Percentiles rank a stretch among this genome's conserved stretches.
Conservation (phyloP, 2,113 vertebrate species). For the Danio rerio region GRCz12tu NC_133195.1:20949001-20949500, state of each 20-base stretch:
- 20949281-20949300: slow-evolving; percentile 7
- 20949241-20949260: slow-evolving; percentile 29
- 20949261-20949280: slow-evolving; percentile 32
- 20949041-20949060: not conserved
- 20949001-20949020: slow-evolving; percentile 2
- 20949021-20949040: not conserved
- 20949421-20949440: no score
- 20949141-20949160: not conserved
- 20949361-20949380: not conserved
- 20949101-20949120: not conserved
- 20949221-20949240: slow-evolving; percentile 13
- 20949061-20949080: not conserved
- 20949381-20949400: no score
- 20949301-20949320: slow-evolving; percentile 32
- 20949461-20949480: no score
- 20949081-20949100: slow-evolving; percentile 22
- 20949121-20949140: not conserved
- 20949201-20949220: not conserved
- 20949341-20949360: not conserved
- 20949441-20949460: no score
- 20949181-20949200: not conserved
- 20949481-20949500: no score
- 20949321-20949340: slow-evolving; percentile 43
- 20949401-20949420: no score
- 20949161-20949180: slow-evolving; percentile 10